Evolutionary conservation across 2,888 invertebrate genomes (phyloP).

Genomic region (Phalera bucephala): DNA sequence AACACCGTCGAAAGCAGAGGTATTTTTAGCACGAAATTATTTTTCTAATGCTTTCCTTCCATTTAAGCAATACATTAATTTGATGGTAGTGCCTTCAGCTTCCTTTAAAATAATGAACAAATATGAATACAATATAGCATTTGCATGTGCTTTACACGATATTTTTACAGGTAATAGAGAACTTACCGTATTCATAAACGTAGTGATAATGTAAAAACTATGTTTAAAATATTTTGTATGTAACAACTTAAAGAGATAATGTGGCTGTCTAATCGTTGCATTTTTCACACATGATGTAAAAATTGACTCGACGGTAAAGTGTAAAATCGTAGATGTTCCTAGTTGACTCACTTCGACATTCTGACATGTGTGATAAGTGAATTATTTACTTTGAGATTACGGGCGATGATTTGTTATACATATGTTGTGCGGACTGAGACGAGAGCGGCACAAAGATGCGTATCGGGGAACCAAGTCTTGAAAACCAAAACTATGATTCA

Average conservation of each 20-base stretch:
- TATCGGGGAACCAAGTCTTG: conserved; percentile 65
- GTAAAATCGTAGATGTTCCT: conserved; percentile 70
- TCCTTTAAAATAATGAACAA: conserved; percentile 64
- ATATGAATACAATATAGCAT: conserved; percentile 63
- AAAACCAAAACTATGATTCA: conserved; percentile 71
- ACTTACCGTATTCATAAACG: conserved; percentile 76
- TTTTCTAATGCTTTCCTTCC: conserved; percentile 78
- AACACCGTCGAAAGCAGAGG: conserved; percentile 61
- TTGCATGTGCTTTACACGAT: conserved; percentile 77
- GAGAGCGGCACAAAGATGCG: conserved; percentile 61
- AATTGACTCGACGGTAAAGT: conserved; percentile 42
- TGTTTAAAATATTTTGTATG: conserved; percentile 71
- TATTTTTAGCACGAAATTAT: conserved; percentile 70
- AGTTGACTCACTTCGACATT: conserved; percentile 63
- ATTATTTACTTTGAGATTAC: conserved; percentile 53
- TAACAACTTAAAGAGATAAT: conserved; percentile 62
- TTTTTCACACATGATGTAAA: conserved; percentile 70
- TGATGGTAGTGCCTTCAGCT: conserved; percentile 82
- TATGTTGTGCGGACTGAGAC: conserved; percentile 40
- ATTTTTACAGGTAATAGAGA: conserved; percentile 79
- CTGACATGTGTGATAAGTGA: conserved; percentile 60
- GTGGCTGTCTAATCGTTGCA: conserved; percentile 78
- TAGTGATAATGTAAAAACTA: conserved; percentile 70
- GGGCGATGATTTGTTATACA: conserved; percentile 33
- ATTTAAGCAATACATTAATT: conserved; percentile 75